Percentiles rank a stretch among this genome's conserved stretches.
Evolutionary conservation across 2,113 vertebrate genomes (phyloP).

Genomic region (Ammodramus savannarum): DNA sequence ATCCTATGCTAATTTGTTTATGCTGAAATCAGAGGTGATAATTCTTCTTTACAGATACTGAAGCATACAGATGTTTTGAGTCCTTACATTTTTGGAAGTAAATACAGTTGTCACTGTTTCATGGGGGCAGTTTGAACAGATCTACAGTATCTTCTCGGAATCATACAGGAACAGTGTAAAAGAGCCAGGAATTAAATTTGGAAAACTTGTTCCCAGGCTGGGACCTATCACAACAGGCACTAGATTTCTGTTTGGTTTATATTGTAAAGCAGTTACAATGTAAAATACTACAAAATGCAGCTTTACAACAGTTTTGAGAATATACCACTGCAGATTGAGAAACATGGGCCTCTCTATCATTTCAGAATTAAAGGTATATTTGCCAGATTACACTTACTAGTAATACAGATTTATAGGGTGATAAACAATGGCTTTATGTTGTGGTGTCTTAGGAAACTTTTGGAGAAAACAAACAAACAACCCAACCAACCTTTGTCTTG

Average conservation of each 20-base stretch:
- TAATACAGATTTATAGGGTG: neutral
- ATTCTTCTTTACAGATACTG: neutral
- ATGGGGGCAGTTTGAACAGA: neutral
- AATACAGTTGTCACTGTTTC: neutral
- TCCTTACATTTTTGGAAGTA: neutral
- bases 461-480: neutral
- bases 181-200: neutral
- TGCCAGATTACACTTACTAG: neutral
- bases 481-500: neutral
- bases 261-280: neutral
- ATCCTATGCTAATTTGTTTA: neutral
- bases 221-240: neutral
- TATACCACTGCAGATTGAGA: neutral
- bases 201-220: neutral
- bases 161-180: neutral
- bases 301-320: neutral
- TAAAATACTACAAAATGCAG: neutral
- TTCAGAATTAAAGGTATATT: neutral
- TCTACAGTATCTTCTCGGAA: accelerated
- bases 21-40: neutral
- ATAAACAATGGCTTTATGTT: neutral
- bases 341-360: accelerated
- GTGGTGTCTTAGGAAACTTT: neutral
- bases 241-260: neutral
- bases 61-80: neutral